phyloP scores from a whole-genome alignment of 2,797 vertebrate genomes.

The Eupleurogrammus muticus region DNA sequence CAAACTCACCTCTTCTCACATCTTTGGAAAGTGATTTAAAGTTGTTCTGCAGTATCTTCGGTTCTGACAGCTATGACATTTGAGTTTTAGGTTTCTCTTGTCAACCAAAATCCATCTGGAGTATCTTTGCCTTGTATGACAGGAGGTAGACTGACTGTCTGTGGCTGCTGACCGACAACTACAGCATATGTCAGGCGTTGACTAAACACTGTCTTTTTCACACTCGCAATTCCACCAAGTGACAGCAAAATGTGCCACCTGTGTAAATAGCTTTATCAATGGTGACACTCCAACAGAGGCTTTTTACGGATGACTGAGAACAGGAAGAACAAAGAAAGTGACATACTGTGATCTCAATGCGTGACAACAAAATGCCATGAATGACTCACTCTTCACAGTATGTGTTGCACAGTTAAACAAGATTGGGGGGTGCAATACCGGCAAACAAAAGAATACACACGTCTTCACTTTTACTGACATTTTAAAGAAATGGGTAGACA shows the following conservation, averaged over 20 bases:
- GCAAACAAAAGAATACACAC: background rate
- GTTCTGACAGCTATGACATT: conserved; percentile 2
- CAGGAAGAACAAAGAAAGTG: conserved; percentile 65
- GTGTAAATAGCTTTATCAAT: conserved; percentile 71
- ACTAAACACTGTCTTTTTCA: conserved; percentile 59
- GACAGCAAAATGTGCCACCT: conserved; percentile 72
- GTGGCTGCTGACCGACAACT: conserved; percentile 32
- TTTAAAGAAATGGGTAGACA: background rate
- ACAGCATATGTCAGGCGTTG: conserved; percentile 45
- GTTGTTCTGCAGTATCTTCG: background rate
- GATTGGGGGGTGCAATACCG: background rate
- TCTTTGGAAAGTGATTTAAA: background rate
- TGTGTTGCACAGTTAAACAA: conserved; percentile 15
- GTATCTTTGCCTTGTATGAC: conserved; percentile 13
- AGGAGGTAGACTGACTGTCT: conserved; percentile 23
- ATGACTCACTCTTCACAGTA: conserved; percentile 30
- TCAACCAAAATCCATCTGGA: conserved; percentile 18
- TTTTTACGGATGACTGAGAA: conserved; percentile 71
- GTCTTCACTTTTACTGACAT: background rate
- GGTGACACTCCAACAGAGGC: conserved; percentile 55
- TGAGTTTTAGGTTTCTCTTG: conserved; percentile 8
- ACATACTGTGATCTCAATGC: conserved; percentile 58
- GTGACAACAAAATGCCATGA: conserved; percentile 51
- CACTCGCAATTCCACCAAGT: conserved; percentile 50
- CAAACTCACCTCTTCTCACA: background rate